Base-by-base conservation (phyloP, 2,797 vertebrate genomes). In the Phoeniculus purpureus region DNA sequence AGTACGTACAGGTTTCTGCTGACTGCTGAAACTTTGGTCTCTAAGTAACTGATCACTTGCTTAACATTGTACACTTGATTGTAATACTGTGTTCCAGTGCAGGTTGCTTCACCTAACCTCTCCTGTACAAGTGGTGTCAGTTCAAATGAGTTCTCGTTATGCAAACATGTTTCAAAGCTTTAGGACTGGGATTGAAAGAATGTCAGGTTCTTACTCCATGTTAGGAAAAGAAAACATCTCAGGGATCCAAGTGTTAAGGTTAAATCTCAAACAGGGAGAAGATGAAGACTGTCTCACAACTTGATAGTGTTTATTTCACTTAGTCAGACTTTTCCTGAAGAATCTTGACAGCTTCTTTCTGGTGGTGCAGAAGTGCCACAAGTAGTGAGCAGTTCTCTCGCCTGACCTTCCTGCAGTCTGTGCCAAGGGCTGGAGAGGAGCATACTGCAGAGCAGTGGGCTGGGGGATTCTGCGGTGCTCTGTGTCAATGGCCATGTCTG, bases 1-100 rank as follows among this genome's bases (percentile, higher is more conserved):
- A 99, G 99, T 99, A 98, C 98, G 98, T 97, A 71, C 37, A 5
- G 19, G 26, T 94, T 75, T 32, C 11, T 95, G 78, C 79, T 84
- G 78, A 45, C 51, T 68, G 1, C 11, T 79, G 37, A 22, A 32
- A 64, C 40, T 80, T 72, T 6, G 1, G 4, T 34, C 20, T 77
- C 22, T 3, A 29, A 70, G 11, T 60, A 77, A 26, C 6, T 71
- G 48, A 29, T 62, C 15, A 3, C 52, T 87, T 79, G 48, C 85
- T 74, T 60, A 31, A 6, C 15, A 34, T 45, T 60, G n/a, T 55
- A 61, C 3, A 66, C 4, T 5, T 14, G 48, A 25, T 9, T 52
- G 45, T 18, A 66, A 26, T 18, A 31, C 47, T 61, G 4, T n/a
- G 60, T 59, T 67, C 34, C 43, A 0, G 4, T 65, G 15, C 6